These are phyloP conservation scores for Grallaria varia DNA, from an alignment of 2,113 vertebrate species.

Conservation along the genomic window DNA sequence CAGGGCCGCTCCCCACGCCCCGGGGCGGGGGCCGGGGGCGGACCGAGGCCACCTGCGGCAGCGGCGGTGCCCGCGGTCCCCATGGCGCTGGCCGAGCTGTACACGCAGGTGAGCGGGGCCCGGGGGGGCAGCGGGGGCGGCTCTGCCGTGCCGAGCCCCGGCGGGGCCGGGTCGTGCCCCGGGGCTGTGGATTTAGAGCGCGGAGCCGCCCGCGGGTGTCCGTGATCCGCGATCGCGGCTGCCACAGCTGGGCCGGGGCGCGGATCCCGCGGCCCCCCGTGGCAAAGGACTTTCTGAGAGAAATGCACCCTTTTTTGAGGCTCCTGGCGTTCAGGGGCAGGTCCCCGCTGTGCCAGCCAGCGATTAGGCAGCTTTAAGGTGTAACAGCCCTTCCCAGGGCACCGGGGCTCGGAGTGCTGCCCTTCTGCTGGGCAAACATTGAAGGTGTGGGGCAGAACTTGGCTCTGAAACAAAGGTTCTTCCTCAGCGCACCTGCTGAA, in stretches of 20 bases:
- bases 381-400: not conserved
- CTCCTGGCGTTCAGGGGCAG: accelerated
- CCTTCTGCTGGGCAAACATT: accelerated
- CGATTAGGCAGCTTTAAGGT: accelerated
- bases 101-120: slow-evolving; percentile 83
- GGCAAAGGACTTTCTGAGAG: accelerated
- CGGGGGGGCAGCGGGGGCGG: not conserved
- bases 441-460: not conserved
- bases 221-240: no score
- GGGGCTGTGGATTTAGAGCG: accelerated
- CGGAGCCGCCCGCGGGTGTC: not conserved
- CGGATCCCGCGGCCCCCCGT: accelerated
- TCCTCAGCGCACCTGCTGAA: not conserved
- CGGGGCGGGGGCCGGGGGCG: not conserved
- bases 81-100: slow-evolving; percentile 88
- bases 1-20: not conserved
- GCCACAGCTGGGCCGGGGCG: not conserved
- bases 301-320: accelerated
- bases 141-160: not conserved
- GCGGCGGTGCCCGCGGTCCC: not conserved
- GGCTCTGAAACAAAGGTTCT: not conserved
- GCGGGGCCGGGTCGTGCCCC: not conserved
- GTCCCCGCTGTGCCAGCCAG: not conserved
- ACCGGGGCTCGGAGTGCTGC: accelerated
- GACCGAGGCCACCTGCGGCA: not conserved